phyloP scores from a whole-genome alignment of 1,140 invertebrate species.

The Pogonomyrmex californicus region DNA sequence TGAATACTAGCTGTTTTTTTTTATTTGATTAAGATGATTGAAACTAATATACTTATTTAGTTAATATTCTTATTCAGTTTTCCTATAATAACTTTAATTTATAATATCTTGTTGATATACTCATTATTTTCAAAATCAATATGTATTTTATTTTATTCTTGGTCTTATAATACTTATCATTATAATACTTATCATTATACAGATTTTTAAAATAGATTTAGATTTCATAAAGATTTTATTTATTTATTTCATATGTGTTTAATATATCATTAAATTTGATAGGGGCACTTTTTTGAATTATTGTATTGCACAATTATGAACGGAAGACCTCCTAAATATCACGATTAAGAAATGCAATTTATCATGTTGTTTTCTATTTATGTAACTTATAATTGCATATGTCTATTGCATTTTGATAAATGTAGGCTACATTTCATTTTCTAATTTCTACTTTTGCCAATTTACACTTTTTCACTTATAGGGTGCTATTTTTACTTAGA shows the following conservation, averaged over 20 bases:
- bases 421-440: slow-evolving; percentile 3
- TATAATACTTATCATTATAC: not conserved
- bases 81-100: not conserved
- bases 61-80: not conserved
- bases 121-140: slow-evolving; percentile 18
- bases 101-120: not conserved
- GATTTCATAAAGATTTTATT: not conserved
- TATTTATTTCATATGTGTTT: not conserved
- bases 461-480: slow-evolving; percentile 4
- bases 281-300: slow-evolving; percentile 6
- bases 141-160: slow-evolving; percentile 4
- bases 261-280: not conserved
- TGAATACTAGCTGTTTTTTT: not conserved
- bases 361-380: slow-evolving; percentile 6
- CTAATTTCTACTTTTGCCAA: not conserved
- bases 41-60: not conserved
- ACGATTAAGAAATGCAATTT: not conserved
- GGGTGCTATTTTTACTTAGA: not conserved
- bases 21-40: not conserved
- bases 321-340: not conserved
- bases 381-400: slow-evolving; percentile 11
- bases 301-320: not conserved
- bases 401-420: slow-evolving; percentile 22
- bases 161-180: not conserved
- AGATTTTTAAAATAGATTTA: slow-evolving; percentile 3